Evolutionary conservation across 2,113 vertebrate species (phyloP).

Genomic region (Psittacara wagleri): DNA sequence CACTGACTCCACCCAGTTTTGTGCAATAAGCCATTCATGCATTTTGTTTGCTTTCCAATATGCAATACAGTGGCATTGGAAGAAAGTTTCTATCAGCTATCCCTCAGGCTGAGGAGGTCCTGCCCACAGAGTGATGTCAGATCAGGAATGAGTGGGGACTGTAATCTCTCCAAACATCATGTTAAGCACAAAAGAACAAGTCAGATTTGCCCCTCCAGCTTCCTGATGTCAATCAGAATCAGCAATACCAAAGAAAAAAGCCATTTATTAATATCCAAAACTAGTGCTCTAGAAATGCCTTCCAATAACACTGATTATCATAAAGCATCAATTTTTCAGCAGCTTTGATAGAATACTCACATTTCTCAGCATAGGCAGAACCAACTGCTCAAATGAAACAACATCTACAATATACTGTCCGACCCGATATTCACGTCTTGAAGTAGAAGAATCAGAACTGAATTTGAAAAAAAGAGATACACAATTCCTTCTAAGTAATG

Average conservation of each 20-base stretch:
- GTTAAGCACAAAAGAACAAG: neutral
- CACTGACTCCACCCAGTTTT: neutral
- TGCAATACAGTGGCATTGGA: neutral
- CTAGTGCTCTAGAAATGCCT: neutral
- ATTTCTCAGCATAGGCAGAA: conserved; percentile 85
- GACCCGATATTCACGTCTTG: conserved; percentile 78
- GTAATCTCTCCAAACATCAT: neutral
- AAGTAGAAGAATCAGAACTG: conserved; percentile 69
- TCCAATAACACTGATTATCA: neutral
- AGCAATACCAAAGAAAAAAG: neutral
- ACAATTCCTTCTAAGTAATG: neutral
- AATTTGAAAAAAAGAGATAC: conserved; percentile 13
- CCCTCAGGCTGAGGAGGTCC: neutral
- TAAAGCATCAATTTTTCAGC: neutral
- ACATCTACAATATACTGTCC: conserved; percentile 91
- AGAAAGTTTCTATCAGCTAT: neutral
- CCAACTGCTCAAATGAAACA: conserved; percentile 86
- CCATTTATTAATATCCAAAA: neutral
- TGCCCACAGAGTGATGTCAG: neutral
- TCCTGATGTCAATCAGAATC: neutral
- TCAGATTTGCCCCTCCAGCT: neutral
- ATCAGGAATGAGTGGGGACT: neutral
- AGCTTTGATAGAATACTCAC: conserved; percentile 74
- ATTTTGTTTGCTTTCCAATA: neutral
- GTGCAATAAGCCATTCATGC: rapidly evolving